Base-by-base conservation (phyloP, 2,797 vertebrate species). In the Dendrocincla fuliginosa region DNA sequence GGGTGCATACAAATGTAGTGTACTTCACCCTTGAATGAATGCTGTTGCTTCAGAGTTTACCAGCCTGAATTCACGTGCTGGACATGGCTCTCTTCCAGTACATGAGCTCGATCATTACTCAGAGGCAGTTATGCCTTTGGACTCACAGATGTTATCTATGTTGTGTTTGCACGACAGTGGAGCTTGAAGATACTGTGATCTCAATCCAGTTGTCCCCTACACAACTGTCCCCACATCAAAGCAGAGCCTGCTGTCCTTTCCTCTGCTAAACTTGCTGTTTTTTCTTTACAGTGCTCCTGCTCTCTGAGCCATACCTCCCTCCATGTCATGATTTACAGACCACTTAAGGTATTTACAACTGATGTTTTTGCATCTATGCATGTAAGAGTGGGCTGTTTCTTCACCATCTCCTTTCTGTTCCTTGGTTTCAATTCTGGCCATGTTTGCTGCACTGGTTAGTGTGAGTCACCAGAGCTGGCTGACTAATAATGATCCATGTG, bases 391-490 rank as follows among this genome's bases (percentile, higher is more conserved):
- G 77, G 68, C 52, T 93, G 49, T 74, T 84, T 68, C 60, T 89
- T 82, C 42, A 41, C 49, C 35, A 25, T 67, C 80, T 93, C 59
- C 30, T 44, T 94, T 27, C 44, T 65, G 23, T 60, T 90, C 41
- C 60, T 41, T 5, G 1, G 37, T 84, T 91, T 87, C 68, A 83
- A 59, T 74, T 84, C 77, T 82, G 88, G 65, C 69, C 6, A 1
- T 25, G 14, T 69, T 73, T 84, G 73, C 61, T 88, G 56, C 59
- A 17, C n/a, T 73, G 83, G 76, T 79, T 57, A 84, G 55, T 28
- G 47, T 96, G 94, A 95, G 73, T 95, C 95, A 96, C 65, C 41
- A 57, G 81, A 73, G 60, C 47, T 22, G 52, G 65, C 83, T 85
- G 76, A 86, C 84, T 79, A 93, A 67, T 61, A 87, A 49, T 13